Evolutionary conservation across 2,797 vertebrate species (phyloP), one percentile per base, ranked within the genome.

Genomic region (Notolepis coatsorum): DNA sequence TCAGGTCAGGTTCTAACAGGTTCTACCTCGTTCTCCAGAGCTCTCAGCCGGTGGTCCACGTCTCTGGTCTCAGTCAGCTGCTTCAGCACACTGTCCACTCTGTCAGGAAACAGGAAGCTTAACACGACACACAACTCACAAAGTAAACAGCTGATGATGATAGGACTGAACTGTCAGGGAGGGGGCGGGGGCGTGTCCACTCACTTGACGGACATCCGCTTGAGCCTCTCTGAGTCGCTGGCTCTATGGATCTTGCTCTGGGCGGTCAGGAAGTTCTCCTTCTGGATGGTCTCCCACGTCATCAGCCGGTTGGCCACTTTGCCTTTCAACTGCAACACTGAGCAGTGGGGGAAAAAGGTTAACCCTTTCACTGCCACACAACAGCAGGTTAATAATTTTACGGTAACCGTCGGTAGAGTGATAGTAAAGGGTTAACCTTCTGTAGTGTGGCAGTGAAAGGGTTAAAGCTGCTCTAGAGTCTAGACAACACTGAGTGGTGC

Each of bases 211-310:
- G 93, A 94, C 1, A 93, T 94, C 71, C 94, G 91, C 52, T 95
- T 94, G 17, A 97, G 92, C 21, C 93, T 91, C 82, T 96, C 94
- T 0, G 93, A 89, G 81, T 96, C 94, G 0, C 93, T 94, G 56
- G 89, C 94, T 51, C 92, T 90, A 70, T 93, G 92, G 57, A 93
- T 91, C 73, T 92, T 94, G 47, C 79, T 87, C 27, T 91, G 91
- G 0, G 84, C 65, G 0, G 93, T 85, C 42, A 97, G 73, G 74
- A 94, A 95, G 61, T 93, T 94, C 74, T 96, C 96, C 70, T 96
- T 97, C 74, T 94, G 95, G 59, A 97, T 93, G 0, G 90, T 91
- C 73, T 96, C 96, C 96, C 96, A 97, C 0, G 94, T 96, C 77
- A 91, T 88, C 37, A 96, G 77, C 50, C 51, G 83, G 74, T 91